Evolutionary conservation across 2,113 vertebrate species (phyloP).

Genomic region (Phylloscopus trochilus): DNA sequence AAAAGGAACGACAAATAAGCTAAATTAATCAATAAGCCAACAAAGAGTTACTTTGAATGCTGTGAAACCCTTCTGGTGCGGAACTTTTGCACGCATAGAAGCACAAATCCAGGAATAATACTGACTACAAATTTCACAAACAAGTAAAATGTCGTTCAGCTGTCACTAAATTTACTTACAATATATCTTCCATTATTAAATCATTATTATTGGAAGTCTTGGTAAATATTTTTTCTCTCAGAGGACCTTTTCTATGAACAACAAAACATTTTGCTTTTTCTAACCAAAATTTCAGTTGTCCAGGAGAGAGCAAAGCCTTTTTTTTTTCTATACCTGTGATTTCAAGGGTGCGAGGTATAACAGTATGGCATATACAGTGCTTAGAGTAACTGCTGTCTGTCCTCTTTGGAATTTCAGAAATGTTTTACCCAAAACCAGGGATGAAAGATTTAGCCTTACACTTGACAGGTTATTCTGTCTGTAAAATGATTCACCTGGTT

Average conservation of each 20-base stretch:
- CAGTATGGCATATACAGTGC: background rate
- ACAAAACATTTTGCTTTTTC: background rate
- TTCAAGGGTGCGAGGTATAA: background rate
- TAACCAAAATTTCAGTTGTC: background rate
- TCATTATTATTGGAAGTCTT: background rate
- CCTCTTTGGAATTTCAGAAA: background rate
- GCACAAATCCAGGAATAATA: background rate
- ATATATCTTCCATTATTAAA: background rate
- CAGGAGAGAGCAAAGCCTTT: background rate
- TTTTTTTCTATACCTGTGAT: background rate
- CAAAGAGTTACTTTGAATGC: background rate
- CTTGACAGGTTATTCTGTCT: background rate
- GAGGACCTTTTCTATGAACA: background rate
- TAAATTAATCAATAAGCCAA: background rate
- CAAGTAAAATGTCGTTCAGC: background rate
- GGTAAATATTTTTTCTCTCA: background rate
- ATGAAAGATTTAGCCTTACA: background rate
- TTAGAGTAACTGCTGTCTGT: background rate
- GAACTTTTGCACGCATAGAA: background rate
- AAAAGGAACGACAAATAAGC: background rate
- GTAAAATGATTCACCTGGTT: background rate
- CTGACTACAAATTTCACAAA: background rate
- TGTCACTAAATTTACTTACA: background rate
- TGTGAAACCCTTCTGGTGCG: background rate
- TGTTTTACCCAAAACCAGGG: background rate